A percentile compares a stretch with the other conserved stretches of the same genome.
These are phyloP conservation scores for Tryphoninae sp. DNA, from an alignment of 2,888 invertebrate genomes.

Conservation along the genomic window DNA sequence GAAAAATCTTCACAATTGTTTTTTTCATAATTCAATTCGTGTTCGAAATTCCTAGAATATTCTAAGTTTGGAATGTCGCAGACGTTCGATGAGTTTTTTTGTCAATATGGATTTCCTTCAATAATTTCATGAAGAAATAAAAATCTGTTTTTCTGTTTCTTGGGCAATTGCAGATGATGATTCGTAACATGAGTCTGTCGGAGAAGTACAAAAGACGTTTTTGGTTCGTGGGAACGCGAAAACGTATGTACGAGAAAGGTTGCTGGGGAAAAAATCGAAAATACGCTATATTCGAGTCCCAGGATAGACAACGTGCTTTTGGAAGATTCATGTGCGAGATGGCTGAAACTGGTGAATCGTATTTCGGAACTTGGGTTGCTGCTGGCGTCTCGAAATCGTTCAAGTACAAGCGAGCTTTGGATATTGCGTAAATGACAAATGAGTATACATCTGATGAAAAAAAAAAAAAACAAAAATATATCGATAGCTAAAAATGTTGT, in stretches of 20 bases:
- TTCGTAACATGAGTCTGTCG: too few relatives aligned
- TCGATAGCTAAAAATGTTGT: slow-evolving; percentile 13
- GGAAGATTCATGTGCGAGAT: slow-evolving; percentile 59
- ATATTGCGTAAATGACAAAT: slow-evolving; percentile 65
- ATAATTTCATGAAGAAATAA: slow-evolving; percentile 39
- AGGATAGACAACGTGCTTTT: slow-evolving; percentile 55
- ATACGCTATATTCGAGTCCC: slow-evolving; percentile 50
- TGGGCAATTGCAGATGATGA: slow-evolving; percentile 1
- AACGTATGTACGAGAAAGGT: slow-evolving; percentile 54
- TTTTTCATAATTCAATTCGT: background rate
- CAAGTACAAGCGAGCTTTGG: slow-evolving; percentile 65
- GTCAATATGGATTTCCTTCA: background rate
- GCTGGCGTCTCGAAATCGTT: slow-evolving; percentile 66
- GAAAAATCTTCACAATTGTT: background rate
- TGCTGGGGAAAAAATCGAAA: slow-evolving; percentile 56
- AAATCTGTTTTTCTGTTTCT: background rate
- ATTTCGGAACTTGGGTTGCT: slow-evolving; percentile 52
- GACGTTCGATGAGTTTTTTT: too few relatives aligned
- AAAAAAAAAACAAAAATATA: slow-evolving; percentile 51
- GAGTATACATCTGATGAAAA: background rate
- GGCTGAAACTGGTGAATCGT: slow-evolving; percentile 43
- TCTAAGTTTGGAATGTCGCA: too few relatives aligned
- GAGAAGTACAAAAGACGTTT: slow-evolving; percentile 2
- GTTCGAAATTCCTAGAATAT: too few relatives aligned
- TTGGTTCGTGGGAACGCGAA: background rate